These are phyloP conservation scores for Cynopterus brachyotis DNA, from an alignment of 2,113 vertebrate species.

Conservation along the genomic window DNA sequence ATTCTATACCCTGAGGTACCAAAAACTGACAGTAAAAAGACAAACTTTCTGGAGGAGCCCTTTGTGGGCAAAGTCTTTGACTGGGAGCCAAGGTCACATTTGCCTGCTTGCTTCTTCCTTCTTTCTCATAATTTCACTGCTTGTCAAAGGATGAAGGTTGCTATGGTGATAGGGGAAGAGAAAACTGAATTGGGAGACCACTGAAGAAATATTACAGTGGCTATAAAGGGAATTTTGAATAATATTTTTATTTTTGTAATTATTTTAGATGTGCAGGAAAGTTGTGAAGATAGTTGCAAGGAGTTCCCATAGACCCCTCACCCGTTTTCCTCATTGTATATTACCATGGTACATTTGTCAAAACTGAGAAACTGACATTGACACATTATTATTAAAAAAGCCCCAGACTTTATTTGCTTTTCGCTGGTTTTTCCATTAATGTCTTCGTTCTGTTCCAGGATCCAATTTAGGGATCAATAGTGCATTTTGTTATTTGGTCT, in stretches of 20 bases:
- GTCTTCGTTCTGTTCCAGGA: neutral
- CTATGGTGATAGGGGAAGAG: neutral
- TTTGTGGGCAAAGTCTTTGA: neutral
- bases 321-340: neutral
- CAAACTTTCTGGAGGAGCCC: neutral
- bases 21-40: neutral
- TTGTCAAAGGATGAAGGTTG: neutral
- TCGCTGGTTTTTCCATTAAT: neutral
- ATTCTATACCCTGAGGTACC: neutral
- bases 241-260: slow-evolving; percentile 6
- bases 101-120: neutral
- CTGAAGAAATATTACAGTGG: neutral
- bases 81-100: neutral
- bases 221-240: neutral
- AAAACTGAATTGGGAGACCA: neutral
- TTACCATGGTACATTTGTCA: neutral
- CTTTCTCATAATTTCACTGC: neutral
- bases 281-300: neutral
- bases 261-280: slow-evolving; percentile 15
- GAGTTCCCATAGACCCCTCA: neutral
- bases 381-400: neutral
- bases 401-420: neutral
- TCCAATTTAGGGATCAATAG: neutral
- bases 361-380: neutral
- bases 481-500: neutral